Evolutionary conservation across 2,888 invertebrate species (phyloP), one percentile per base, ranked within the genome.

Genomic region (Drosophila testacea): DNA sequence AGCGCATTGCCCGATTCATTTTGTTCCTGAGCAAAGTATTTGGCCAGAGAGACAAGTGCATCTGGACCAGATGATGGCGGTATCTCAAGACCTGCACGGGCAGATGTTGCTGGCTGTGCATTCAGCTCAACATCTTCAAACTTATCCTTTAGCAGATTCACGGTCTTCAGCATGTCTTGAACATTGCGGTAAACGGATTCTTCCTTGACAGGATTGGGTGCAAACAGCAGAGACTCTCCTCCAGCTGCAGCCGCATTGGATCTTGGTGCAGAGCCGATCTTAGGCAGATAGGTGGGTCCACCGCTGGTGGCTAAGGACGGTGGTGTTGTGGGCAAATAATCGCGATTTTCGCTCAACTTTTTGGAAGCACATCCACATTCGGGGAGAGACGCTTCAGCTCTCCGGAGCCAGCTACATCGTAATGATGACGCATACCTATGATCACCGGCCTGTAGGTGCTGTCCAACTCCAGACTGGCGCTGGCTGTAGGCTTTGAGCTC

Each of bases 11-110:
- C 39, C 0, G 83, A 83, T 4, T 92, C 91, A 36, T 94, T 91
- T 30, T 88, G 92, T 32, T 93, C 91, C 36, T 93, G 76, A 3
- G 96, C 96, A 89, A 96, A 97, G 88, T 97, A 97, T 75, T 96
- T 94, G 1, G 97, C 96, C 47, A 97, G 91, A 0, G 96, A 96
- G 79, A 96, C 96, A 10, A 96, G 93, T 0, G 96, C 96, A 89
- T 96, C 95, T 0, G 96, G 96, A 0, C 96, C 96, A 0, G 95
- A 94, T 0, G 96, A 96, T 13, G 95, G 95, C 3, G 96, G 96
- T 7, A 95, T 94, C 6, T 95, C 93, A n/a, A 96, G 92, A 4
- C 95, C 96, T 38, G 94, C 94, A 69, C 95, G 93, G 32, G 94
- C 93, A 47, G 93, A 94, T 0, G 72, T 66, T 1, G 87, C 76